Base-by-base conservation (phyloP, 2,113 vertebrate genomes). In the Nibea coibor region DNA sequence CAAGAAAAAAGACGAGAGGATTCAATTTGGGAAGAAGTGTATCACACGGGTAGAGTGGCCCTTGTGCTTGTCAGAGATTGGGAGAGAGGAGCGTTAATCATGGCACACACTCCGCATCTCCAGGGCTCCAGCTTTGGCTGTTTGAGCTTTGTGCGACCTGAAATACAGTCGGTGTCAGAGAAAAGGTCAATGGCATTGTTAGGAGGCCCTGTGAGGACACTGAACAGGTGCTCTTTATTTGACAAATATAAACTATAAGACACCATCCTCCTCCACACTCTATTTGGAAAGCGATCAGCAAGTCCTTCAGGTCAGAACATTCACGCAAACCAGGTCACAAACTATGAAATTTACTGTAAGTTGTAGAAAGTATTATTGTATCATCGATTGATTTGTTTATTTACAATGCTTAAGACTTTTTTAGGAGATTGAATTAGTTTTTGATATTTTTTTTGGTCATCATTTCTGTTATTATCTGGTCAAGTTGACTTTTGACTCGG, bases 21-120 rank as follows among this genome's bases (percentile, higher is more conserved):
- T 93, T 91, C 91, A 93, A 92, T 94, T 94, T 93, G 77, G 85
- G 75, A 84, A 80, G 85, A 87, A 88, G 92, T 93, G 88, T 92
- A 93, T 93, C 92, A 92, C 85, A 39, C 75, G 10, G 88, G 82
- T 63, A 72, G 86, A 91, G 87, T 80, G 89, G 91, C 87, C 87
- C 86, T 85, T 86, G 87, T 94, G 92, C 86, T 81, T 92, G 93
- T 94, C 92, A 93, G 84, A 93, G 89, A 93, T 93, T 94, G 91
- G 87, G 80, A 77, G 78, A 65, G 79, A 28, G 69, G 77, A 78
- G 78, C 54, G 90, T 94, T 93, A 92, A 92, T 94, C 92, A 93
- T 6, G 63, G 56, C 68, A 10, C 80, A 61, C 78, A 63, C 64
- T 31, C 69, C 28, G 48, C 78, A 79, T 66, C 84, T 90, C 63